Evolutionary conservation across 2,797 vertebrate genomes (phyloP).

Genomic region (Sebastolobus alascanus): DNA sequence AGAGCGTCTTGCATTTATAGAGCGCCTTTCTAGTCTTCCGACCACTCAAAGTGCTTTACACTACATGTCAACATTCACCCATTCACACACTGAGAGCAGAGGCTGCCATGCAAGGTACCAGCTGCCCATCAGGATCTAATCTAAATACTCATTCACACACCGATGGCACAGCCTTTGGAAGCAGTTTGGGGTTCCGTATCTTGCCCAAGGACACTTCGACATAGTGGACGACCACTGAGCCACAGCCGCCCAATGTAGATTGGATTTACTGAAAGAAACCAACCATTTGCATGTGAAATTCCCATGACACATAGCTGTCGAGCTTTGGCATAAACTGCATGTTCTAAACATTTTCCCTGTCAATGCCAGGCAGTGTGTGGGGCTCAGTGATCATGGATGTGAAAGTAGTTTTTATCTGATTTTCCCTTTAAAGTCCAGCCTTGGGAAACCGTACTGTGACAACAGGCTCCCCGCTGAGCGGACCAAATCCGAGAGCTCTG

Average conservation of each 20-base stretch:
- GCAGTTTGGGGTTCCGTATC: no score
- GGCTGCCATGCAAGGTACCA: no score
- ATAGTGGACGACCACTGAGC: no score
- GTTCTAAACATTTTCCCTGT: constrained; percentile 7
- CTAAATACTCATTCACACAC: no score
- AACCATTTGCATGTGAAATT: neutral
- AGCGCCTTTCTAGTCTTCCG: no score
- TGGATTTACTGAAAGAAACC: neutral
- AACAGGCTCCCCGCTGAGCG: constrained; percentile 70
- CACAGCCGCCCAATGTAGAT: neutral
- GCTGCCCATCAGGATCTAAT: no score
- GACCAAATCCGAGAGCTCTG: constrained; percentile 55
- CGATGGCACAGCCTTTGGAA: no score
- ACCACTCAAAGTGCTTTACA: no score
- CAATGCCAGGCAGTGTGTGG: constrained; percentile 11
- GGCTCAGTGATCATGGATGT: constrained; percentile 3
- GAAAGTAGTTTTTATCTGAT: constrained; percentile 40
- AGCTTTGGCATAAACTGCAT: constrained; percentile 15
- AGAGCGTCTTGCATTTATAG: no score
- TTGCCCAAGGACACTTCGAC: no score
- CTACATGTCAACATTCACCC: no score
- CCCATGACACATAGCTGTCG: neutral
- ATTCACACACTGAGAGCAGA: no score
- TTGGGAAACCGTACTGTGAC: constrained; percentile 69
- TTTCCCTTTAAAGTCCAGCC: constrained; percentile 42